Percentiles rank a stretch among this genome's conserved stretches.
phyloP scores from a whole-genome alignment of 2,113 vertebrate species.

The Copsychus sechellarum region DNA sequence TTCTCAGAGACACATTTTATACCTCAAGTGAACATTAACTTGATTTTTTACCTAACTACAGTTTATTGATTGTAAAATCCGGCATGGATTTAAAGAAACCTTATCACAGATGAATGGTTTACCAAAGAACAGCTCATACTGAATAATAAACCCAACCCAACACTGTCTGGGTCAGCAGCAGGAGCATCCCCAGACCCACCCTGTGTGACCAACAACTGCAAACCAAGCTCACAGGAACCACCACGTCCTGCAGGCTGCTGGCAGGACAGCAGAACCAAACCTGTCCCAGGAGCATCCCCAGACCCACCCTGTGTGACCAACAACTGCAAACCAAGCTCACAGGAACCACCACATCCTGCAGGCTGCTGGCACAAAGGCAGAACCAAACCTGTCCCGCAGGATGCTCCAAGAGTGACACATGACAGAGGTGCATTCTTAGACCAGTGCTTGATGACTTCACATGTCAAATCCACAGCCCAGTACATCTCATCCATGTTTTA shows the following conservation, averaged over 20 bases:
- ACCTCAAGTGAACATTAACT: background rate
- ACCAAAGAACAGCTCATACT: background rate
- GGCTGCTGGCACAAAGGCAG: background rate
- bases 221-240: background rate
- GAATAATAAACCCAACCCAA: background rate
- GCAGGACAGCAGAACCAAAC: background rate
- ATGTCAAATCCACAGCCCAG: background rate
- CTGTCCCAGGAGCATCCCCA: background rate
- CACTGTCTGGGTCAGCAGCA: background rate
- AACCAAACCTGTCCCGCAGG: background rate
- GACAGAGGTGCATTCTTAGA: background rate
- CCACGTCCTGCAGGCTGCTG: rapidly evolving
- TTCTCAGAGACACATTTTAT: background rate
- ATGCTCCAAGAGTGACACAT: background rate
- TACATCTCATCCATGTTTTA: background rate
- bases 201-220: background rate
- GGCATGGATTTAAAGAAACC: background rate
- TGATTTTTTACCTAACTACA: background rate
- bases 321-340: background rate
- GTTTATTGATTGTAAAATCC: background rate
- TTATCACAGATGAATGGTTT: background rate
- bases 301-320: background rate
- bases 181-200: background rate
- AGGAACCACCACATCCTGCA: background rate
- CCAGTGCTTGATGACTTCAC: background rate